These are phyloP conservation scores for Patella caerulea DNA, from an alignment of 2,888 invertebrate species.

Conservation along the genomic window DNA sequence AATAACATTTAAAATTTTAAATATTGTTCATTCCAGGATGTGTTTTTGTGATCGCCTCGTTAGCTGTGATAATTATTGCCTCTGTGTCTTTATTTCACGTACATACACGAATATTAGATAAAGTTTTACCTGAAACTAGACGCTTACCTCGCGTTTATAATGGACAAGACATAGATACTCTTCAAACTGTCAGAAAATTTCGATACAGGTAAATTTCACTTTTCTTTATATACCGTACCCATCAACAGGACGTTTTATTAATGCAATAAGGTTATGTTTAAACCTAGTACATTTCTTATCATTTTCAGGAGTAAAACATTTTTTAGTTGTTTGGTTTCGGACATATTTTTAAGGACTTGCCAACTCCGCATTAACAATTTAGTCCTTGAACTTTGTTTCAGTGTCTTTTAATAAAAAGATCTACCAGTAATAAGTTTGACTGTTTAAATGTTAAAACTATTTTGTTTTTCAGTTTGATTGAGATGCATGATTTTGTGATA, in stretches of 20 bases:
- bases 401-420: too few species aligned
- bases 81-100: conserved; percentile 57
- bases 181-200: conserved; percentile 60
- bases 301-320: too few species aligned
- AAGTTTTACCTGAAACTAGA: conserved; percentile 52
- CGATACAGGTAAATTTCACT: conserved; percentile 51
- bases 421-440: too few species aligned
- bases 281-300: too few species aligned
- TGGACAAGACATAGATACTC: conserved; percentile 45
- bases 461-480: conserved; percentile 55
- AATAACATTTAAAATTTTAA: not conserved
- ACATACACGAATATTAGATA: conserved; percentile 60
- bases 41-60: conserved; percentile 57
- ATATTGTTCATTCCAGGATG: conserved; percentile 46
- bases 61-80: conserved; percentile 54
- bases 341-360: too few species aligned
- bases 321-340: too few species aligned
- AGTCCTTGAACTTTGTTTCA: too few species aligned
- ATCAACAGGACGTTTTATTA: too few species aligned
- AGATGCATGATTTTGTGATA: conserved; percentile 62
- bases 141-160: conserved; percentile 32
- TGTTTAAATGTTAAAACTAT: too few species aligned
- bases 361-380: too few species aligned
- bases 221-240: too few species aligned
- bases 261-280: too few species aligned